Conservation (phyloP, 2,797 vertebrate species). For the Hypotaenidia okinawae region DNA sequence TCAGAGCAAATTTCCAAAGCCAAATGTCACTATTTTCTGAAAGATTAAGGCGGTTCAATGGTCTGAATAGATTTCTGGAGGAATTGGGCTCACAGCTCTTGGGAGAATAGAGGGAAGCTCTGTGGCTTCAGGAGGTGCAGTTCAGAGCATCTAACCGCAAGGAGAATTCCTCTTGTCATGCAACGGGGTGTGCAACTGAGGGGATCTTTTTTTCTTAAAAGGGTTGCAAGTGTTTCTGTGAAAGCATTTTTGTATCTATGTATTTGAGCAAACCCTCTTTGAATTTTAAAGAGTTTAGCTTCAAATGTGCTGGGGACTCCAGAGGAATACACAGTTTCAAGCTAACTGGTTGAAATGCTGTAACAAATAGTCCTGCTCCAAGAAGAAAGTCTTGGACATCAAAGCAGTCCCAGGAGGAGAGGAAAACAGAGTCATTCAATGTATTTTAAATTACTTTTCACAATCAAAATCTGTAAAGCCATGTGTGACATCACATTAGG, state of each 20-base stretch:
- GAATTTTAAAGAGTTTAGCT: background rate
- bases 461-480: background rate
- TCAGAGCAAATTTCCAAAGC: background rate
- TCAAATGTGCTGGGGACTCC: background rate
- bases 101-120: background rate
- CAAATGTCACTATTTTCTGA: background rate
- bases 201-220: background rate
- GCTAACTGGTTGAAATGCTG: background rate
- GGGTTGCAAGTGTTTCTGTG: background rate
- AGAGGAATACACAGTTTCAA: background rate
- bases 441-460: background rate
- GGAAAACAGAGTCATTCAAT: background rate
- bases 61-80: background rate
- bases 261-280: background rate
- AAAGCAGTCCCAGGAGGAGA: background rate
- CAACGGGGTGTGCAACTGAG: background rate
- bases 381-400: background rate
- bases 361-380: background rate
- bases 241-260: background rate
- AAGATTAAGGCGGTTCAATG: background rate
- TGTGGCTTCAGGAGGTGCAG: background rate
- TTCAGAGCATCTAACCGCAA: background rate
- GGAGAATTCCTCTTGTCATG: background rate
- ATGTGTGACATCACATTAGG: background rate
- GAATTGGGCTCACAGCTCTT: background rate